Conservation (phyloP, 2,113 vertebrate genomes). For the Marcusenius ussheri region DNA sequence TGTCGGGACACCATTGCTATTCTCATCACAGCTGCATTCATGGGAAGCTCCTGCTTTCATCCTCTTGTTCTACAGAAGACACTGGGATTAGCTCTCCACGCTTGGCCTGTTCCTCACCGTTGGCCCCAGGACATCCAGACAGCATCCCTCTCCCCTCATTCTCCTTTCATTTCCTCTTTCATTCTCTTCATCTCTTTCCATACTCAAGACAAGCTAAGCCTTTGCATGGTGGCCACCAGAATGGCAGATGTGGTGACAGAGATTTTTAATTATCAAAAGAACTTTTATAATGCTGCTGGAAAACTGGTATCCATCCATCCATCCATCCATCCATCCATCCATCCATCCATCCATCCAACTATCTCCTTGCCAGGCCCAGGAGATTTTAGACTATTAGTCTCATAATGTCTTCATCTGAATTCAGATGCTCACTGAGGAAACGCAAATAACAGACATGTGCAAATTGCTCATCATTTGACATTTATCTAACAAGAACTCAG, state of each 20-base stretch:
- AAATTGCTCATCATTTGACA: background rate
- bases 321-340: background rate
- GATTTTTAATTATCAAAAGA: background rate
- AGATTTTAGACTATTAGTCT: background rate
- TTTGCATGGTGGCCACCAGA: background rate
- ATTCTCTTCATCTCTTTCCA: background rate
- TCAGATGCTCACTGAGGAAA: background rate
- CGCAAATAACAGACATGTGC: background rate
- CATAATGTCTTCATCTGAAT: background rate
- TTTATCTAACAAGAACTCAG: background rate
- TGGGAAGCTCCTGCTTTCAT: background rate
- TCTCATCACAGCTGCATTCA: conserved; percentile 1
- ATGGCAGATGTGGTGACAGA: background rate
- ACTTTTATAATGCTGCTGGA: background rate
- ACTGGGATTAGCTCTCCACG: background rate
- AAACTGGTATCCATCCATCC: background rate
- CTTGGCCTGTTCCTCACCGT: background rate
- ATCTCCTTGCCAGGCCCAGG: background rate
- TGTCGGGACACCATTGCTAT: background rate
- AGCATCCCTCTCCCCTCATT: background rate
- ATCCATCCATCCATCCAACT: background rate
- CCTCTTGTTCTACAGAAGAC: background rate
- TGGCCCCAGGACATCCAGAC: background rate
- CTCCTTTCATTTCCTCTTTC: background rate
- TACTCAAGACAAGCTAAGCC: background rate